phyloP scores from a whole-genome alignment of 2,888 invertebrate species.

The Schizaphis graminum region DNA sequence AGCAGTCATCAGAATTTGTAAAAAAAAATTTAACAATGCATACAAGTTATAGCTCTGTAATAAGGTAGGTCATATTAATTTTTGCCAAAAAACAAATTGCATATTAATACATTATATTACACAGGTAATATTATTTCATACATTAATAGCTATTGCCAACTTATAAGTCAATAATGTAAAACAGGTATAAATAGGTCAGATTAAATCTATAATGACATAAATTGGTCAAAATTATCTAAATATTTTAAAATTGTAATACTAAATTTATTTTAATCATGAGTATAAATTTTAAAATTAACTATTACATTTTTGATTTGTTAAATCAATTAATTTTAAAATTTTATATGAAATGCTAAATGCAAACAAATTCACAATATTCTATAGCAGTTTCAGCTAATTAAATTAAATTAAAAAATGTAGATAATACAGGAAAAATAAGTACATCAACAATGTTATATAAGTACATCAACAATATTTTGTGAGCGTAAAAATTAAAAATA shows the following conservation, averaged over 20 bases:
- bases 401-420: background rate
- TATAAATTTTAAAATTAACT: background rate
- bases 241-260: background rate
- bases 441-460: slow-evolving; percentile 23
- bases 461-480: slow-evolving; percentile 16
- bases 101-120: too few species aligned
- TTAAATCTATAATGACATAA: too few species aligned
- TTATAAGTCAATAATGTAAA: too few species aligned
- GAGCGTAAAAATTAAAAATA: slow-evolving; percentile 33
- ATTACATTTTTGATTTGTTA: background rate
- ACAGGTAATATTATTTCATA: too few species aligned
- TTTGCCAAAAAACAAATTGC: too few species aligned
- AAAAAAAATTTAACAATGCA: too few species aligned
- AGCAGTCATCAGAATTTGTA: too few species aligned
- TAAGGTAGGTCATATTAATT: too few species aligned
- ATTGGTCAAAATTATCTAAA: too few species aligned
- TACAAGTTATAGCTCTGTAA: too few species aligned
- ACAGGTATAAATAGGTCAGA: too few species aligned
- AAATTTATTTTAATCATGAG: background rate
- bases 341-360: slow-evolving; percentile 3
- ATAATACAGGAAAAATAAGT: slow-evolving; percentile 33
- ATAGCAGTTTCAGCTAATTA: background rate
- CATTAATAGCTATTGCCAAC: too few species aligned
- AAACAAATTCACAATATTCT: background rate
- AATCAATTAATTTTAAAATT: background rate